These are phyloP conservation scores for Temnothorax longispinosus DNA, from an alignment of 1,140 invertebrate species.

Conservation along the genomic window DNA sequence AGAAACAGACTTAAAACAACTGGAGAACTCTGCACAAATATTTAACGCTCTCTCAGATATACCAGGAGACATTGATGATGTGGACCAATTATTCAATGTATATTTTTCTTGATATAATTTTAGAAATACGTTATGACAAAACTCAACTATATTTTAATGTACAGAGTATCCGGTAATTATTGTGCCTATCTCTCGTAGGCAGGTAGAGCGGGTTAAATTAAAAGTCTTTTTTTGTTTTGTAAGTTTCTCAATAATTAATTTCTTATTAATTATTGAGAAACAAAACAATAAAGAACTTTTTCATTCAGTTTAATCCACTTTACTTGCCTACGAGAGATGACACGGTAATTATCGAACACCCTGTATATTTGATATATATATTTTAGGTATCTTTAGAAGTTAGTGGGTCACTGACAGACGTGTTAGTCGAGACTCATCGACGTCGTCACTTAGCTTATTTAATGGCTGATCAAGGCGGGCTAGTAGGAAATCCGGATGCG, in stretches of 20 bases:
- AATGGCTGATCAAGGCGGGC: constrained; percentile 97
- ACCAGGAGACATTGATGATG: constrained; percentile 96
- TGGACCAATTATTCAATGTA: constrained; percentile 92
- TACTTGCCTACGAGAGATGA: no score
- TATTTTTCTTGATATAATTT: constrained; percentile 53
- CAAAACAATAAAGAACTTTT: no score
- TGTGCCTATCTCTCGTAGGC: no score
- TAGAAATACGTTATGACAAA: constrained; percentile 82
- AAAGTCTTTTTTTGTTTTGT: no score
- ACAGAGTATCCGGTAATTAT: not conserved
- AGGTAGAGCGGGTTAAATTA: no score
- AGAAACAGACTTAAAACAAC: constrained; percentile 92
- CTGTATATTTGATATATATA: not conserved
- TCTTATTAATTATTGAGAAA: no score
- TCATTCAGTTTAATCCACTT: no score
- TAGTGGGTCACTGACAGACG: constrained; percentile 92
- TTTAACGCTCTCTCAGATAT: constrained; percentile 98
- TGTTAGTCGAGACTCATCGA: constrained; percentile 95
- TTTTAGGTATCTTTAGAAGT: constrained; percentile 86
- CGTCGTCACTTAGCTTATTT: constrained; percentile 97
- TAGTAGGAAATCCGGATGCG: constrained; percentile 95
- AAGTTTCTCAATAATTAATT: no score
- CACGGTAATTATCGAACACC: no score
- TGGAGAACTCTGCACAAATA: constrained; percentile 98
- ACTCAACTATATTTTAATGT: constrained; percentile 29